Evolutionary conservation across 2,888 invertebrate species (phyloP).

Genomic region (Cataglyphis cursor): DNA sequence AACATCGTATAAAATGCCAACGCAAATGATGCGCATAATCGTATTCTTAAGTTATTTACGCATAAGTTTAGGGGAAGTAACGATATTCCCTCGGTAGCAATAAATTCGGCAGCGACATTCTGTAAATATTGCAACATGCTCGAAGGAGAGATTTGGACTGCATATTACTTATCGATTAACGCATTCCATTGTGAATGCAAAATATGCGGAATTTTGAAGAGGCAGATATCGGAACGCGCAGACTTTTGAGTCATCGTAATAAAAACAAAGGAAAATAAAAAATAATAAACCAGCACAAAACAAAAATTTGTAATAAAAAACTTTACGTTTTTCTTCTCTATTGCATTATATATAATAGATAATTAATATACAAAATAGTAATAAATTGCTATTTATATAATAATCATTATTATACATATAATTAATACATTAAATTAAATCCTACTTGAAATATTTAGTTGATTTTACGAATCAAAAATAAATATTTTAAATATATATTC

Average conservation of each 20-base stretch:
- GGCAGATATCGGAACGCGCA: slow-evolving; percentile 3
- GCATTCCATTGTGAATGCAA: slow-evolving; percentile 26
- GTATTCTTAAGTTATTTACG: background rate
- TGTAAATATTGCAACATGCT: slow-evolving; percentile 18
- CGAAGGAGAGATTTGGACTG: slow-evolving; percentile 10
- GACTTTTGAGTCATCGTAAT: slow-evolving; percentile 24
- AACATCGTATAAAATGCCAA: background rate
- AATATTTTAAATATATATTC: background rate
- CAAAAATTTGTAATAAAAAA: no score
- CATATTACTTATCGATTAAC: slow-evolving; percentile 13
- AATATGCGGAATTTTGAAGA: slow-evolving; percentile 16
- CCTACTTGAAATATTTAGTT: background rate
- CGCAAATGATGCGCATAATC: background rate
- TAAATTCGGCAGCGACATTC: slow-evolving; percentile 17
- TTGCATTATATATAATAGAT: no score
- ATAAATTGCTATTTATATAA: background rate
- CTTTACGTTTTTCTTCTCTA: no score
- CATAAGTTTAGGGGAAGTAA: background rate
- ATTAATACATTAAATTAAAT: background rate
- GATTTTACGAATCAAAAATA: background rate
- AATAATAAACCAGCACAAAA: no score
- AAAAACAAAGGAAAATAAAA: background rate
- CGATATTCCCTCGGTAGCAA: background rate
- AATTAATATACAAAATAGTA: no score
- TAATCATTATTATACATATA: background rate